A percentile compares a stretch with the other conserved stretches of the same genome.
Conservation (phyloP, 1,140 invertebrate species). For the Drosophila melanica region DNA sequence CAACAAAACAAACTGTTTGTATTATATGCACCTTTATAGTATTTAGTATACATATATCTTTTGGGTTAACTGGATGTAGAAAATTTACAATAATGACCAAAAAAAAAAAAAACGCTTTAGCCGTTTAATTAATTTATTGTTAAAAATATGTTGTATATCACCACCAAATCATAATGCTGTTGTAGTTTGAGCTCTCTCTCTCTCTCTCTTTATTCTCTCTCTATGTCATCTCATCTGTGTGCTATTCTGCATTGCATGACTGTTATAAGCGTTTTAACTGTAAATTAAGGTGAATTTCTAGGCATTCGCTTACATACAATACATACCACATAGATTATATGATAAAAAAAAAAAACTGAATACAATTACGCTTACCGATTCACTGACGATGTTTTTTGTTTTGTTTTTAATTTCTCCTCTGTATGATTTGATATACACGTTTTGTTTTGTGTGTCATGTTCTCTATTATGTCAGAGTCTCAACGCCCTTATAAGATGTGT, state of each 20-base stretch:
- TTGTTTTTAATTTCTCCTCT: conserved; percentile 55
- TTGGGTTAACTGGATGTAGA: conserved; percentile 62
- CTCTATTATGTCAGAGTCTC: conserved; percentile 80
- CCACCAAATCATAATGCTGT: conserved; percentile 24
- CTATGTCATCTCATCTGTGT: conserved; percentile 41
- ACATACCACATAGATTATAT: conserved; percentile 21
- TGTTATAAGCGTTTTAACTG: not conserved
- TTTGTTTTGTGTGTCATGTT: conserved; percentile 82
- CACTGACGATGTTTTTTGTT: conserved; percentile 57
- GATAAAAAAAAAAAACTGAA: conserved; percentile 25
- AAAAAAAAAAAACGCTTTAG: conserved; percentile 30
- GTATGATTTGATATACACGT: conserved; percentile 66
- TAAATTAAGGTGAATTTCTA: conserved; percentile 6
- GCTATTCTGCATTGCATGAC: conserved; percentile 24
- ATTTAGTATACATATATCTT: conserved; percentile 29
- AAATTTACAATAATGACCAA: not conserved
- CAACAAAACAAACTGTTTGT: conserved; percentile 64
- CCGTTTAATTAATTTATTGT: conserved; percentile 5
- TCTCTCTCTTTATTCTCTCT: conserved; percentile 29
- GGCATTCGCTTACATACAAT: conserved; percentile 13
- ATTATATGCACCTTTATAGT: conserved; percentile 75
- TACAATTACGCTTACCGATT: conserved; percentile 42
- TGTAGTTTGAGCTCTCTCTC: conserved; percentile 4
- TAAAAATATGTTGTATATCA: conserved; percentile 24
- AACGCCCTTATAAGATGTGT: conserved; percentile 80